Conservation (phyloP, 2,797 vertebrate species). For the Rachycentron canadum region DNA sequence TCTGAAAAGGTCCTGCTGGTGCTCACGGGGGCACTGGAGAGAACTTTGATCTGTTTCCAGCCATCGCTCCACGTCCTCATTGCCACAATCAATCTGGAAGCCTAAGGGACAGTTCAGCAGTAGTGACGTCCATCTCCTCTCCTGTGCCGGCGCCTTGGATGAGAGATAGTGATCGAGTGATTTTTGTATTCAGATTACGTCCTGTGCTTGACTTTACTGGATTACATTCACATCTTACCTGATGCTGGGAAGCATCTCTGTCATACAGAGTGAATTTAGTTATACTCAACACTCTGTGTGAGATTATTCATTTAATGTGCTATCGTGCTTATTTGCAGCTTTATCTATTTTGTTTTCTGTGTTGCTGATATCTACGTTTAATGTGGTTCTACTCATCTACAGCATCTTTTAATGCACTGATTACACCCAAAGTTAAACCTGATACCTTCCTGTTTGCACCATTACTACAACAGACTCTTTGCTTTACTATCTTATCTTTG, state of each 20-base stretch:
- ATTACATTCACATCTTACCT: background rate
- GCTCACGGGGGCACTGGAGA: slow-evolving; percentile 34
- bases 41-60: slow-evolving; percentile 57
- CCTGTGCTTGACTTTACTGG: background rate
- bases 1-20: slow-evolving; percentile 50
- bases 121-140: slow-evolving; percentile 13
- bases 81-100: slow-evolving; percentile 50
- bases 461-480: background rate
- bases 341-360: background rate
- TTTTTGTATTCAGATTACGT: background rate
- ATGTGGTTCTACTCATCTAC: background rate
- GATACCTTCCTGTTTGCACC: background rate
- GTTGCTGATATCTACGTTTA: background rate
- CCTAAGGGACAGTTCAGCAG: slow-evolving; percentile 24
- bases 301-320: background rate
- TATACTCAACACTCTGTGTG: background rate
- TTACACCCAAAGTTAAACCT: background rate
- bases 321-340: background rate
- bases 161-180: background rate
- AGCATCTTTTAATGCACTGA: background rate
- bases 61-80: slow-evolving; percentile 54
- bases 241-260: too few species aligned
- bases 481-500: too few species aligned
- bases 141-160: background rate
- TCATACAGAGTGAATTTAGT: background rate